Evolutionary conservation across 2,797 vertebrate genomes (phyloP), one percentile per base, ranked within the genome.

Genomic region (Hydrocynus forskahlii): DNA sequence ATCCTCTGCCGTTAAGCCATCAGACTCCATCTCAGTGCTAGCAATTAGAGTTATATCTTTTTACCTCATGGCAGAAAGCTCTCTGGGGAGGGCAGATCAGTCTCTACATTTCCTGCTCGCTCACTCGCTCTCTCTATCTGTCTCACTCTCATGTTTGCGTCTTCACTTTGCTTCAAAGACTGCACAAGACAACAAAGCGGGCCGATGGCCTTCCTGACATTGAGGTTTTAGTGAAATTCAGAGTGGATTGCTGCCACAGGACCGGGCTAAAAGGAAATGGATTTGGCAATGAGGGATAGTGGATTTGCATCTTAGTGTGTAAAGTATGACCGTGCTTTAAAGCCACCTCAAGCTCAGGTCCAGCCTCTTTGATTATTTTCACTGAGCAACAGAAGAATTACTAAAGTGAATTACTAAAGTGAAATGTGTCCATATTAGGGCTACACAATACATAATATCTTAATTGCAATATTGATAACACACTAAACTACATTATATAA

Each of bases 141-240:
- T 80, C 74, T 64, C 55, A 67, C 45, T 76, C 17, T 40, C 48
- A 12, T n/a, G 64, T 59, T 71, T 62, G 48, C 7, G 48, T 81
- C 48, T 88, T 90, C 91, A 86, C 89, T 86, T 81, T 85, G 79
- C 90, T 91, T 92, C 89, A 93, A 91, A 94, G 87, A 66, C 29
- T 19, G 29, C 63, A 40, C 17, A 40, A 38, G 35, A 66, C 35
- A 38, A 66, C 63, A 66, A 66, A 66, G 63, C 29, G 38, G 63
- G 63, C 35, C 79, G 78, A 73, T 78, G 80, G 75, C 76, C 86
- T 86, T 78, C 83, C 82, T 82, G 86, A 86, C 86, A 84, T 81
- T 83, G 83, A 85, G 75, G 83, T 87, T 84, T 88, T 70, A 89
- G 87, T 74, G 64, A 57, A 73, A 75, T 81, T 83, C 81, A 84